Conservation (phyloP, 2,113 vertebrate species). For the Pseudois nayaur region DNA sequence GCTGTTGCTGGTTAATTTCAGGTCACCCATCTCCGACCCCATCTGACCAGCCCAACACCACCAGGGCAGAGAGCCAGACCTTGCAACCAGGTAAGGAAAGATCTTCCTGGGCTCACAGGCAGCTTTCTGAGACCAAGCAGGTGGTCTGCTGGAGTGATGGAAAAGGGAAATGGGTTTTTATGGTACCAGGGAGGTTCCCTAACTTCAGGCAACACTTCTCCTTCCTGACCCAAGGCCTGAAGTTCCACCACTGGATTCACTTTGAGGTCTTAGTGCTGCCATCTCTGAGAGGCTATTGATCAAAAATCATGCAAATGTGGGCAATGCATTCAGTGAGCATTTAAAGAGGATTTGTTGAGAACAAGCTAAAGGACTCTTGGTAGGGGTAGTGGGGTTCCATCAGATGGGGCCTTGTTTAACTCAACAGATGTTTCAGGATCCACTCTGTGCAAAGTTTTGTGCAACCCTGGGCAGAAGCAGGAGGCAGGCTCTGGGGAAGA, state of each 20-base stretch:
- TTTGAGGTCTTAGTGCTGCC: not conserved
- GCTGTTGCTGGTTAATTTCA: conserved; percentile 16
- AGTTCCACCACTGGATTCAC: not conserved
- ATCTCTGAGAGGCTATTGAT: not conserved
- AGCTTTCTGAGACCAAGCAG: not conserved
- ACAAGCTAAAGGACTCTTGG: not conserved
- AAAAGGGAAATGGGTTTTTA: not conserved
- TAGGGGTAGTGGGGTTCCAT: not conserved
- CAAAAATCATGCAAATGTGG: fast-evolving
- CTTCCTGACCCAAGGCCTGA: not conserved
- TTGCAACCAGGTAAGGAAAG: conserved; percentile 49
- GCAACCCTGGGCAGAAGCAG: not conserved
- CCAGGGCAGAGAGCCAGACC: fast-evolving
- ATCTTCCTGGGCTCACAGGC: not conserved
- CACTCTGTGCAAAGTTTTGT: not conserved
- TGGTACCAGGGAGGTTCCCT: not conserved
- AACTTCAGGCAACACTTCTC: not conserved
- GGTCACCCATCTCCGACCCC: not conserved
- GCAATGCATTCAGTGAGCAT: not conserved
- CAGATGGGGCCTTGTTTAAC: not conserved
- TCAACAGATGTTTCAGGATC: not conserved
- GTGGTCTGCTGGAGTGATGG: not conserved
- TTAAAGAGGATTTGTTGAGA: not conserved
- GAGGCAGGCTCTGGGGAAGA: not conserved
- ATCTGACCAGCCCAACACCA: fast-evolving